Percentiles rank a stretch among this genome's conserved stretches.
Conservation (phyloP, 1,140 invertebrate species). For the Drosophila sturtevanti region DNA sequence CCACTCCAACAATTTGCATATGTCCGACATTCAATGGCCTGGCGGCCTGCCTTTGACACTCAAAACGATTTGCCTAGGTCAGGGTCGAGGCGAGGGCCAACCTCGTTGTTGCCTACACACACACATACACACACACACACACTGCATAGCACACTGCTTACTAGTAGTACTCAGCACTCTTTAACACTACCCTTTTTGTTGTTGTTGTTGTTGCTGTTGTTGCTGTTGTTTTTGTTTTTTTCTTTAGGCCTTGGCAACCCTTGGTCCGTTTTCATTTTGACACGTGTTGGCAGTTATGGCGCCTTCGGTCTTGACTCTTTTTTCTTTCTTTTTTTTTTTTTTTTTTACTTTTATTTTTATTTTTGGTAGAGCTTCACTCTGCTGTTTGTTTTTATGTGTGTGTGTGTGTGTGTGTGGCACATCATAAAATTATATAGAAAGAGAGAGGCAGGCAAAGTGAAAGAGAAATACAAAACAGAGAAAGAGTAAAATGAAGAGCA, state of each 20-base stretch:
- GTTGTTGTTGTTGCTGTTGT: too few species aligned
- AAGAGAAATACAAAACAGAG: not conserved
- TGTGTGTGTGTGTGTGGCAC: constrained; percentile 48
- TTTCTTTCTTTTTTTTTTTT: too few species aligned
- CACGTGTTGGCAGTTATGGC: constrained; percentile 78
- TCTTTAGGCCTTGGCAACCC: constrained; percentile 18
- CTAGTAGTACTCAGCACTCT: too few species aligned
- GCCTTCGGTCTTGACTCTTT: constrained; percentile 42
- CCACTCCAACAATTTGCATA: constrained; percentile 60
- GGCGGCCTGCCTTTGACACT: constrained; percentile 68
- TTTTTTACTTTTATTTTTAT: too few species aligned
- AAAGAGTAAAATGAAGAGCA: not conserved
- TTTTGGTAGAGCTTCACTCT: constrained; percentile 11
- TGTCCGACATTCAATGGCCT: constrained; percentile 53
- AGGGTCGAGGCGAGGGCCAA: constrained; percentile 48
- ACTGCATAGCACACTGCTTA: not conserved
- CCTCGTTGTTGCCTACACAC: constrained; percentile 15
- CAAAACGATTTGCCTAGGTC: constrained; percentile 75
- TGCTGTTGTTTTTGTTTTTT: too few species aligned
- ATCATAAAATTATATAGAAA: constrained; percentile 53
- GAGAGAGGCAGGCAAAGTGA: not conserved
- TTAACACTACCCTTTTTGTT: too few species aligned
- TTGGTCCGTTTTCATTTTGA: constrained; percentile 58
- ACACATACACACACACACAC: not conserved
- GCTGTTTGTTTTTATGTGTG: too few species aligned